phyloP scores from a whole-genome alignment of 2,113 vertebrate genomes.

The Xyrauchen texanus region DNA sequence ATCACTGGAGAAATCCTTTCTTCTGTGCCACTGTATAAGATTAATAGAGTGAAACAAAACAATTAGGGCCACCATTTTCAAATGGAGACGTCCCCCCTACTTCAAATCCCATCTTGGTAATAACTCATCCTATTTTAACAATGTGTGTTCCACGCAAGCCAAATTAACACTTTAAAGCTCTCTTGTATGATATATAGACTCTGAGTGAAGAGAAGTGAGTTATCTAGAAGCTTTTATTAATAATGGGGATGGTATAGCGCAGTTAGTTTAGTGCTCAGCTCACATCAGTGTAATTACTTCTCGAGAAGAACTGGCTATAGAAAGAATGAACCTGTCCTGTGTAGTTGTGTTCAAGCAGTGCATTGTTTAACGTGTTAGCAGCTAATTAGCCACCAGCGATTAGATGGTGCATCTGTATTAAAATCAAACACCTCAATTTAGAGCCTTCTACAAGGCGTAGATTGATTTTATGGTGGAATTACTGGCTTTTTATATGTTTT shows the following conservation, averaged over 20 bases:
- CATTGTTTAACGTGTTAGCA: conserved; percentile 64
- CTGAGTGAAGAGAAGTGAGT: conserved; percentile 44
- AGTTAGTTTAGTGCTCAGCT: conserved; percentile 62
- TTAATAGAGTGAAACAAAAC: conserved; percentile 92
- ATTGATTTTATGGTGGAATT: too few relatives aligned
- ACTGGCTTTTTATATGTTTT: too few relatives aligned
- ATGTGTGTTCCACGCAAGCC: conserved; percentile 67
- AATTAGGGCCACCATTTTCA: conserved; percentile 81
- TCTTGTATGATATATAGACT: conserved; percentile 59
- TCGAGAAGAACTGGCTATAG: conserved; percentile 65
- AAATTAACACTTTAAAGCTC: conserved; percentile 77
- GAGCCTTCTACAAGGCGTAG: background rate
- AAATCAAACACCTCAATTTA: conserved; percentile 55
- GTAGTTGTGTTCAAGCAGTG: conserved; percentile 65
- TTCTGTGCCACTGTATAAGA: conserved; percentile 93
- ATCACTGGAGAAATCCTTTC: conserved; percentile 88
- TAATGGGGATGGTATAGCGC: conserved; percentile 61
- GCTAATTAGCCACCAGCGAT: conserved; percentile 65
- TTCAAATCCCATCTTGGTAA: conserved; percentile 69
- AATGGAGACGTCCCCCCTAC: conserved; percentile 69
- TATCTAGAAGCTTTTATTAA: conserved; percentile 68
- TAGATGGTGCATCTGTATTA: conserved; percentile 43
- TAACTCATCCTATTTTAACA: conserved; percentile 75
- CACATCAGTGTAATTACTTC: conserved; percentile 75
- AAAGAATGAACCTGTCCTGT: conserved; percentile 69